These are phyloP conservation scores for Antheraea yamamai DNA, from an alignment of 2,888 invertebrate genomes.

Conservation along the genomic window DNA sequence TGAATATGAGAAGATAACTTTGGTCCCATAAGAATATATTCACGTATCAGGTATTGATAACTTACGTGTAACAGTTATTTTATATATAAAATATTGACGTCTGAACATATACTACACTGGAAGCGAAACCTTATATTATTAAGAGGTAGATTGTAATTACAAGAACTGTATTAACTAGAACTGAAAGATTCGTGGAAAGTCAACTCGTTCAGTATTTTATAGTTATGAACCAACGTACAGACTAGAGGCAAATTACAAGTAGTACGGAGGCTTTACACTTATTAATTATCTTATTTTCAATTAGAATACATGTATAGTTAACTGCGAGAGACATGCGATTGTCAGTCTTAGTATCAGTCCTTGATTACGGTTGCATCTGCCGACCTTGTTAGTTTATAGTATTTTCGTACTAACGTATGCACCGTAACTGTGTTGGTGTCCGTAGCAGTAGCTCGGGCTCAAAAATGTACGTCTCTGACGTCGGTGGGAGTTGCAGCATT, in stretches of 20 bases:
- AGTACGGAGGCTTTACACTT: conserved; percentile 64
- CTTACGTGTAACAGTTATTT: conserved; percentile 49
- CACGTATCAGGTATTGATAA: conserved; percentile 35
- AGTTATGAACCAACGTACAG: conserved; percentile 46
- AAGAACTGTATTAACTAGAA: conserved; percentile 66
- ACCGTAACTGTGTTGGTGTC: conserved; percentile 61
- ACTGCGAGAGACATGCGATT: conserved; percentile 73
- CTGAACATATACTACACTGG: conserved; percentile 44
- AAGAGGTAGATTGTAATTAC: conserved; percentile 81
- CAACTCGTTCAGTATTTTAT: conserved; percentile 54
- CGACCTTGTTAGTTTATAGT: conserved; percentile 72
- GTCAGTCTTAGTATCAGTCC: conserved; percentile 81
- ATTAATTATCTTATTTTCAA: conserved; percentile 53
- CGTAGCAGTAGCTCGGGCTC: conserved; percentile 32
- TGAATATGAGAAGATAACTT: conserved; percentile 52
- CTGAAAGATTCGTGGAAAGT: conserved; percentile 57
- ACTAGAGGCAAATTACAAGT: conserved; percentile 64
- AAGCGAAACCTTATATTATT: conserved; percentile 66
- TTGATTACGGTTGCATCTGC: conserved; percentile 71
- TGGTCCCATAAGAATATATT: conserved; percentile 56
- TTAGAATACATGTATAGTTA: conserved; percentile 66
- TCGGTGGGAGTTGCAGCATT: conserved; percentile 93
- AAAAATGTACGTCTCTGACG: conserved; percentile 92
- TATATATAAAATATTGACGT: conserved; percentile 40
- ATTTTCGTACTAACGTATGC: conserved; percentile 72